Evolutionary conservation across 2,888 invertebrate genomes (phyloP), one percentile per base, ranked within the genome.

Genomic region (Gymnosoma rotundatum): DNA sequence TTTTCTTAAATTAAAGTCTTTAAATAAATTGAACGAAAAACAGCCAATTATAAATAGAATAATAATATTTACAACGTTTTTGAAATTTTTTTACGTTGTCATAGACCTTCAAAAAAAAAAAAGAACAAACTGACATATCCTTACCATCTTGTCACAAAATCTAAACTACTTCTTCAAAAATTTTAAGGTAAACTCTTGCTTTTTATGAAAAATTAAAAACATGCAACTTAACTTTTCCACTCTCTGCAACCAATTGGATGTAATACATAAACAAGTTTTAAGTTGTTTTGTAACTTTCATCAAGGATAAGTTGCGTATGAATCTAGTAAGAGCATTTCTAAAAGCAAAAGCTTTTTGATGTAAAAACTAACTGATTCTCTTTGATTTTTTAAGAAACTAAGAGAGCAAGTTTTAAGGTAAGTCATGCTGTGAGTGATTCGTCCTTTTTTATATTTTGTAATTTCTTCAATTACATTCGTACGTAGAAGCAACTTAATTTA

Each of bases 321-420:
- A 58, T 25, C 14, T 0, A 6, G 10, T 7, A 0, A 16, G n/a
- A 21, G 16, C 2, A 25, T 25, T 36, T 52, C 60, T 52, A 38
- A 25, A 20, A 36, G 9, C n/a, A 61, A 50, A 79, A 72, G 66
- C 66, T 66, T 79, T 76, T 18, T 18, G 6, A 5, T 4, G 42
- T 16, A 60, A 50, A 4, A 7, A 36, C 16, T 36, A 25, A 25
- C 20, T 52, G 8, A 1, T 9, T 45, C 48, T 63, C 38, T 78
- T 20, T 25, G 50, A 38, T 9, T 25, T 18, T 10, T 16, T n/a
- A n/a, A 1, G 0, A 48, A n/a, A 45, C n/a, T 16, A 52, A 78
- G 12, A 63, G 66, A 58, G 5, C 5, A 25, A 42, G 32, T 73
- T 66, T 79, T 72, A 73, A 58, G 79, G 72, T 79, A 79, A 72